Evolutionary conservation across 2,113 vertebrate species (phyloP), one percentile per base, ranked within the genome.

Genomic region (Aptenodytes forsteri): DNA sequence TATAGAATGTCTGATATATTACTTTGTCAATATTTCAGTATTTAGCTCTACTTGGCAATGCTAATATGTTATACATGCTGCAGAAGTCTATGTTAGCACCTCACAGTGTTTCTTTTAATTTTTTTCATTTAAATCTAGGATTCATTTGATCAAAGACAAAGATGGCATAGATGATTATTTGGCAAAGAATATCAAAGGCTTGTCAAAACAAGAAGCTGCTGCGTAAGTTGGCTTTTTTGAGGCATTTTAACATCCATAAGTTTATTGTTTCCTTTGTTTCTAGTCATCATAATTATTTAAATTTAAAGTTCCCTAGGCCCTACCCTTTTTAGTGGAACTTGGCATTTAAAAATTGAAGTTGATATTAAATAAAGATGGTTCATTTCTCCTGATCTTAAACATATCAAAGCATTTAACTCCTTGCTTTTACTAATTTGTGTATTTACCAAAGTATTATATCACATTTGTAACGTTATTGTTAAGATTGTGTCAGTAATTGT

Each of bases 91-190:
- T 73, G 91, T 94, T 97, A 80, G 86, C 95, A 97, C 89, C 76
- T 90, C 92, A 92, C 83, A 55, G 87, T 96, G 46, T 95, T 96
- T 83, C 96, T 96, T 96, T 97, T 97, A 94, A 92, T 97, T 98
- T 97, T 97, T 98, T 98, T 97, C 36, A 89, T 97, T 97, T 98
- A 97, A 95, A 98, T 97, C 98, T 97, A 98, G 98, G 96, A 96
- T 98, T 97, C 98, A 97, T 70, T 81, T 98, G 98, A 98, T 98
- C 98, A 98, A 98, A 98, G 98, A 97, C 94, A 98, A 98, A 97
- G 97, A 96, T 93, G 98, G 97, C 98, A 97, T 98, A 97, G 98
- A 98, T 97, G 97, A 94, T 98, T 98, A 98, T 94, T 92, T 98
- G 96, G 97, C 80, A 47, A 94, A 85, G 97, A 98, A 98, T 98